Conservation (phyloP, 2,113 vertebrate species). For the Onychorhynchus coronatus region DNA sequence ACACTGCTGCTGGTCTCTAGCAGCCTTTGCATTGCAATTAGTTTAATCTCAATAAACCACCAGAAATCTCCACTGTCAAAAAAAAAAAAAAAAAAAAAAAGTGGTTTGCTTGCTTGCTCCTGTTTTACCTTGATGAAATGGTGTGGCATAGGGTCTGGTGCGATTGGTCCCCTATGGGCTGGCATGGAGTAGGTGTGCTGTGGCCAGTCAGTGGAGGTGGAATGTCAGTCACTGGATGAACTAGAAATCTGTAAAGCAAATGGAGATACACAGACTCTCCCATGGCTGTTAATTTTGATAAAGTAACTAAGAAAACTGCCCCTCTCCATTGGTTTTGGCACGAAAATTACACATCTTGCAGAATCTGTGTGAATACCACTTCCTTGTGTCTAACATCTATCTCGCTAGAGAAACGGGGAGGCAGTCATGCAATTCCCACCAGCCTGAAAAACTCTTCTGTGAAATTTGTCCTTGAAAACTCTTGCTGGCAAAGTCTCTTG, state of each 20-base stretch:
- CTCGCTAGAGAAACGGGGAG: rapidly evolving
- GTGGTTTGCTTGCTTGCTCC: rapidly evolving
- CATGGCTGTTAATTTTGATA: neutral
- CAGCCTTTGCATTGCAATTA: neutral
- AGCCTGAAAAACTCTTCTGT: neutral
- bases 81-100: neutral
- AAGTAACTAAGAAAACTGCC: neutral
- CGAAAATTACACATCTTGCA: neutral
- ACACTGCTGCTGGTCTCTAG: neutral
- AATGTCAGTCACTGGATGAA: neutral
- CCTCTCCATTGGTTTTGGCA: neutral
- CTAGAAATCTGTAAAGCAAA: neutral
- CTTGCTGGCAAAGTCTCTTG: neutral
- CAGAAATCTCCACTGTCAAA: neutral
- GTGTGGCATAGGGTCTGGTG: neutral
- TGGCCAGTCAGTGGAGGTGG: neutral
- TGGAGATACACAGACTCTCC: neutral
- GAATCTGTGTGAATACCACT: neutral
- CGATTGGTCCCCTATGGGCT: neutral
- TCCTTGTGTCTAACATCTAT: neutral
- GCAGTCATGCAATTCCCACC: neutral
- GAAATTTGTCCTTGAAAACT: neutral
- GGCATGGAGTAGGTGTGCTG: neutral
- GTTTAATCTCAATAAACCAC: neutral
- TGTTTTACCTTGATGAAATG: neutral